A percentile compares a stretch with the other conserved stretches of the same genome.
These are phyloP conservation scores for Chrysaora quinquecirrha DNA, from an alignment of 30 jellyfish, hydroid and myxozoan genomes.

Conservation along the genomic window DNA sequence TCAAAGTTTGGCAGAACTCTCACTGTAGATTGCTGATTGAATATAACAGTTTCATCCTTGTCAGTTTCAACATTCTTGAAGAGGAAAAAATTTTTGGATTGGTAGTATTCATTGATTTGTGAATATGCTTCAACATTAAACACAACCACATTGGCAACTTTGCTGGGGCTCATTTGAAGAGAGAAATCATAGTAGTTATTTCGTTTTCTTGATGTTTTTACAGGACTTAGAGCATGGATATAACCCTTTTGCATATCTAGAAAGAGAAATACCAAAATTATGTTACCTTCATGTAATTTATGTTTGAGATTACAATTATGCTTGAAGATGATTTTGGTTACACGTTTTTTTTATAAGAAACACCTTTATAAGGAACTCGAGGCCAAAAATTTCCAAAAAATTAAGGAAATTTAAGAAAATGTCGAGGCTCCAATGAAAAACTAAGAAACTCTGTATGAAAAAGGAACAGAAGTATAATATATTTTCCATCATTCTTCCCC, in stretches of 20 bases:
- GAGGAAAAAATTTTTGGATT: neutral
- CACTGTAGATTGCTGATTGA: conserved; percentile 15
- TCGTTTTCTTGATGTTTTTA: neutral
- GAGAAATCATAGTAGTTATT: conserved; percentile 20
- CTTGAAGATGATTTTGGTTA: no score
- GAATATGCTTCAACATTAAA: conserved; percentile 7
- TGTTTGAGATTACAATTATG: no score
- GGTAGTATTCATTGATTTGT: neutral
- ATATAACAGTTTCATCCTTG: conserved; percentile 4
- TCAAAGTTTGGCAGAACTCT: neutral
- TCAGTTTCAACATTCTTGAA: conserved; percentile 3
- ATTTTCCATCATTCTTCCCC: no score
- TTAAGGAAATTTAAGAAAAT: no score
- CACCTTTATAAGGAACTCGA: no score
- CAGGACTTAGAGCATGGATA: conserved; percentile 23
- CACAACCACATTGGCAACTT: conserved; percentile 1
- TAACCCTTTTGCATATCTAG: conserved; percentile 11
- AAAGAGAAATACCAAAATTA: no score
- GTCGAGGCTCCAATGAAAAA: no score
- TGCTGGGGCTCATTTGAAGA: conserved; percentile 25
- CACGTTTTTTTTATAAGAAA: no score
- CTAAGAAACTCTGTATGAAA: no score
- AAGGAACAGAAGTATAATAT: no score
- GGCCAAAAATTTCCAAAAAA: no score
- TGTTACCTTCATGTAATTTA: no score